Evolutionary conservation across 2,888 invertebrate genomes (phyloP).

Genomic region (Rosalia funebris): DNA sequence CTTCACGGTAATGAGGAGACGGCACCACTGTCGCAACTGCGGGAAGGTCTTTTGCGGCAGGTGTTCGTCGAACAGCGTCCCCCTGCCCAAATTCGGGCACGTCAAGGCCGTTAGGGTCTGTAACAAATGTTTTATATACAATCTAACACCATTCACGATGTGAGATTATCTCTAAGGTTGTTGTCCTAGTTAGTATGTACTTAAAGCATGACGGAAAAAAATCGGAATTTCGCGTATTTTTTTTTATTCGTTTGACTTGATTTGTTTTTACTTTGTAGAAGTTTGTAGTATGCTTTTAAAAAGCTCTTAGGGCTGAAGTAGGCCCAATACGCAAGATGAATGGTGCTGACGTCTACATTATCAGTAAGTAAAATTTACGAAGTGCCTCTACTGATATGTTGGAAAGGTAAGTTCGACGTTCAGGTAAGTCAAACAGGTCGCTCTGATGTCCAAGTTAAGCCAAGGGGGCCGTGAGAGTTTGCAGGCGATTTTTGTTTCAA

Average conservation of each 20-base stretch:
- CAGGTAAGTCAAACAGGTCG: too few species aligned
- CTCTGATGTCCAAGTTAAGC: too few species aligned
- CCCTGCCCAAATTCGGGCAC: conserved; percentile 92
- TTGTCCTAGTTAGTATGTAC: conserved; percentile 30
- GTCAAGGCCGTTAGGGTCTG: conserved; percentile 94
- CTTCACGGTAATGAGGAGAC: conserved; percentile 93
- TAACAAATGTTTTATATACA: conserved; percentile 84
- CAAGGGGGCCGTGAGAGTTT: too few species aligned
- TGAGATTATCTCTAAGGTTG: conserved; percentile 41
- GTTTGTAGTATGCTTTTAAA: too few species aligned
- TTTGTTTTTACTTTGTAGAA: too few species aligned
- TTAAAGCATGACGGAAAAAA: conserved; percentile 34
- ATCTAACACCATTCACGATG: conserved; percentile 73
- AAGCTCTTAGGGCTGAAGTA: too few species aligned
- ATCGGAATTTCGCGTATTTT: conserved; percentile 1
- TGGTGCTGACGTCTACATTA: too few species aligned
- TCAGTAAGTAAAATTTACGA: too few species aligned
- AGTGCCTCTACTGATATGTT: too few species aligned
- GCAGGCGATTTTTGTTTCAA: too few species aligned
- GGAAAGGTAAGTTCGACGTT: too few species aligned
- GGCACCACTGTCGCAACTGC: conserved; percentile 98
- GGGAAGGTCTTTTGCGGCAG: conserved; percentile 96
- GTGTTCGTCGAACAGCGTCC: conserved; percentile 92
- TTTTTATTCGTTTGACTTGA: background rate
- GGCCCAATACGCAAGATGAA: too few species aligned